These are phyloP conservation scores for Enteromius unitaeniatus DNA, from an alignment of 2,797 vertebrate species.

Conservation along the genomic window DNA sequence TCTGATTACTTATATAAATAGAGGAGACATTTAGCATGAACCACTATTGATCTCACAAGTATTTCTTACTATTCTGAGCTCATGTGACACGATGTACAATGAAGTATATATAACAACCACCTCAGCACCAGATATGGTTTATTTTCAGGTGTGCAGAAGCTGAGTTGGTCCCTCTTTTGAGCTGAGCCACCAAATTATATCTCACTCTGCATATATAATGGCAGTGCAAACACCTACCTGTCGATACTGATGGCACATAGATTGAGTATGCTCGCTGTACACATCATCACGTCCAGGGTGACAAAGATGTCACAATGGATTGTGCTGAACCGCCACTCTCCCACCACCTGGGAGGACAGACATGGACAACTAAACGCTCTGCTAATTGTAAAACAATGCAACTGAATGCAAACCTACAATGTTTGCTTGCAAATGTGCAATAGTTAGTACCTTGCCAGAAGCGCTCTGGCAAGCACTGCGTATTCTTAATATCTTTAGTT, in stretches of 20 bases:
- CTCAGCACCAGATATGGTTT: neutral
- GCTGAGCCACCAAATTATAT: neutral
- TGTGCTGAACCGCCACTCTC: slow-evolving; percentile 95
- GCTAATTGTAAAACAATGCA: slow-evolving; percentile 19
- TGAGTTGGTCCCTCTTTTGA: neutral
- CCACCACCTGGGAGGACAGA: slow-evolving; percentile 87
- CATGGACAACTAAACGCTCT: slow-evolving; percentile 10
- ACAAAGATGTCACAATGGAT: slow-evolving; percentile 99
- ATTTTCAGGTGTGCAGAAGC: slow-evolving; percentile 2
- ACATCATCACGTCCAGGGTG: slow-evolving; percentile 99
- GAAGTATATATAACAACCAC: slow-evolving; percentile 10
- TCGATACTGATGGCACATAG: slow-evolving; percentile 99
- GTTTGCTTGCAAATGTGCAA: neutral
- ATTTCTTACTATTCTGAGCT: slow-evolving; percentile 23
- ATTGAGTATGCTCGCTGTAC: slow-evolving; percentile 99
- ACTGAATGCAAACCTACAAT: slow-evolving; percentile 3
- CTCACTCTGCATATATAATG: slow-evolving; percentile 22
- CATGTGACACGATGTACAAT: neutral
- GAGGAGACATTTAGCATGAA: neutral
- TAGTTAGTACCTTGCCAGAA: slow-evolving; percentile 1
- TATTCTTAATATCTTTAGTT: neutral
- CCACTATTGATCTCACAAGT: slow-evolving; percentile 11
- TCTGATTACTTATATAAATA: slow-evolving; percentile 24
- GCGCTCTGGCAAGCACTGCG: neutral
- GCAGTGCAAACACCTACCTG: slow-evolving; percentile 82